phyloP scores from a whole-genome alignment of 1,140 invertebrate genomes.

The Drosophila funebris region DNA sequence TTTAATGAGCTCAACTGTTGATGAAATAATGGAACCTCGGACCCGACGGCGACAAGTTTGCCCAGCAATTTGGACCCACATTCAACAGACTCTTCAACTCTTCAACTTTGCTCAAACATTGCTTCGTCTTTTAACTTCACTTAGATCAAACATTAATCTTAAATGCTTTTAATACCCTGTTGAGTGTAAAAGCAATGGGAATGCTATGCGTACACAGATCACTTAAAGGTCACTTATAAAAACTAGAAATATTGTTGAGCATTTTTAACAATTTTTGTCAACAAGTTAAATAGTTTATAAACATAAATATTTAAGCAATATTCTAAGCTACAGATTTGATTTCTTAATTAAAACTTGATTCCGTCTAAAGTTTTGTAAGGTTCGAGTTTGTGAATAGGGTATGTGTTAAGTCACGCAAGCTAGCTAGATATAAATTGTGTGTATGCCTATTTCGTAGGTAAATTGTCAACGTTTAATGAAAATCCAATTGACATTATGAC shows the following conservation, averaged over 20 bases:
- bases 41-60: background rate
- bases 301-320: too few species aligned
- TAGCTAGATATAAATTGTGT: background rate
- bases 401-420: background rate
- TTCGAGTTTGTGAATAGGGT: background rate
- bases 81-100: background rate
- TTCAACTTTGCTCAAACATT: slow-evolving; percentile 2
- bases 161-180: slow-evolving; percentile 1
- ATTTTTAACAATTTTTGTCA: too few species aligned
- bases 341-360: too few species aligned
- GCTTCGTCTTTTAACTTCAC: slow-evolving; percentile 7
- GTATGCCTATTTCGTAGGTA: slow-evolving; percentile 10
- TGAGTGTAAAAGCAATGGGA: background rate
- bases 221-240: background rate
- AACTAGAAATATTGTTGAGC: background rate
- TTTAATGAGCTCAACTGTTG: slow-evolving; percentile 10
- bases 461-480: slow-evolving; percentile 22
- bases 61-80: slow-evolving; percentile 5
- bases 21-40: slow-evolving; percentile 2
- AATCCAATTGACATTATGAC: slow-evolving; percentile 33
- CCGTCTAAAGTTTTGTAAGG: too few species aligned
- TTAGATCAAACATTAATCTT: background rate
- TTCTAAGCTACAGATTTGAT: too few species aligned
- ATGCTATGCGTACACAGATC: background rate
- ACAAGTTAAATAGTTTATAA: too few species aligned